Conservation (phyloP, 2,797 vertebrate genomes). For the Meda fulgida region DNA sequence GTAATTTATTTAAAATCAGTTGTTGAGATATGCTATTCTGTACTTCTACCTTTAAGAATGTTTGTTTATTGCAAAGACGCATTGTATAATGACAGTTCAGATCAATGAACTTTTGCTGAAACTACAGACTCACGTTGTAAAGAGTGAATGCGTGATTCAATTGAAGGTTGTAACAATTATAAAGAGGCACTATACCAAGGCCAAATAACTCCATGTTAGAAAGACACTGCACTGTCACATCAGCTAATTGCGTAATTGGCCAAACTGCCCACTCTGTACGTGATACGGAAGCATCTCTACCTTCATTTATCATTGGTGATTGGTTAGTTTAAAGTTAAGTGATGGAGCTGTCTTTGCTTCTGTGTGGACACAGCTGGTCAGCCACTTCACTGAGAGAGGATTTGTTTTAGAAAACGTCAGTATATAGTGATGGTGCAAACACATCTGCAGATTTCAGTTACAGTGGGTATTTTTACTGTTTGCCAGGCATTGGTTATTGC, state of each 20-base stretch:
- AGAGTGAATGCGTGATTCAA: neutral
- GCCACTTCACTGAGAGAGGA: constrained; percentile 24
- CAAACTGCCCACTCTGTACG: constrained; percentile 64
- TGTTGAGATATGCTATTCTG: neutral
- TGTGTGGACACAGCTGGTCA: constrained; percentile 50
- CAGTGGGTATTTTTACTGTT: constrained; percentile 20
- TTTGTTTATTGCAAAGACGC: neutral
- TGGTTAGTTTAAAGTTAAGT: constrained; percentile 54
- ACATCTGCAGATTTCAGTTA: constrained; percentile 43
- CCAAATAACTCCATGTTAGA: constrained; percentile 59
- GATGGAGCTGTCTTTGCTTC: constrained; percentile 41
- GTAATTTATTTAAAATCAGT: neutral
- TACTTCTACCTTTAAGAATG: neutral
- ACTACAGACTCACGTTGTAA: neutral
- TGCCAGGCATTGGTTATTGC: constrained; percentile 17
- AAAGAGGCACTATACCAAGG: constrained; percentile 53
- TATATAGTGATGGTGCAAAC: constrained; percentile 28
- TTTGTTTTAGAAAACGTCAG: constrained; percentile 32
- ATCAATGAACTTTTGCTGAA: neutral
- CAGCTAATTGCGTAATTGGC: constrained; percentile 79
- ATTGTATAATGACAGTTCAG: neutral
- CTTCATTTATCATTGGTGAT: constrained; percentile 59
- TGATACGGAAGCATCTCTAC: constrained; percentile 38
- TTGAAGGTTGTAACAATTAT: neutral
- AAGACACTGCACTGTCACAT: constrained; percentile 75